Evolutionary conservation across 2,888 invertebrate species (phyloP).

Genomic region (Agonopterix subpropinquella): DNA sequence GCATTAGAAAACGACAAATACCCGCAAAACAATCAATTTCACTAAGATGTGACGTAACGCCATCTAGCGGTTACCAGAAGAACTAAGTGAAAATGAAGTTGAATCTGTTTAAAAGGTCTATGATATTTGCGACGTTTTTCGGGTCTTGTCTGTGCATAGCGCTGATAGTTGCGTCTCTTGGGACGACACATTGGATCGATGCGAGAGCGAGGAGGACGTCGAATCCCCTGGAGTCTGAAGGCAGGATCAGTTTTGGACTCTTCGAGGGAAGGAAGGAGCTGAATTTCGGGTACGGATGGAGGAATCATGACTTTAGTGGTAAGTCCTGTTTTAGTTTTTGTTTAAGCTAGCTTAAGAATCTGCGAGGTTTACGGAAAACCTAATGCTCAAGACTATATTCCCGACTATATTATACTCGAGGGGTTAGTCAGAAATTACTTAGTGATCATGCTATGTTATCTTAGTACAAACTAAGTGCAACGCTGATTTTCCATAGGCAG

Average conservation of each 20-base stretch:
- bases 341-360: too few species aligned
- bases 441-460: too few species aligned
- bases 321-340: slow-evolving; percentile 29
- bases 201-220: slow-evolving; percentile 82
- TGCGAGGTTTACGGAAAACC: too few species aligned
- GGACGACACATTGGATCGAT: slow-evolving; percentile 89
- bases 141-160: slow-evolving; percentile 86
- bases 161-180: slow-evolving; percentile 86
- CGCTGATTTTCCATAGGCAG: too few species aligned
- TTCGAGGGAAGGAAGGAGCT: slow-evolving; percentile 90
- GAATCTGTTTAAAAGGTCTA: slow-evolving; percentile 68
- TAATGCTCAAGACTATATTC: too few species aligned
- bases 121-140: slow-evolving; percentile 89
- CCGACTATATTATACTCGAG: too few species aligned
- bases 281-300: slow-evolving; percentile 86
- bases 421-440: too few species aligned
- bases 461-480: too few species aligned
- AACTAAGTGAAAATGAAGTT: slow-evolving; percentile 36
- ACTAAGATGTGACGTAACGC: slow-evolving; percentile 56
- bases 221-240: slow-evolving; percentile 81
- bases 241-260: slow-evolving; percentile 88
- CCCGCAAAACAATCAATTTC: slow-evolving; percentile 22
- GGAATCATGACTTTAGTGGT: slow-evolving; percentile 86
- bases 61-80: slow-evolving; percentile 42
- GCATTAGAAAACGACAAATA: slow-evolving; percentile 42